These are phyloP conservation scores for Arion vulgaris DNA, from an alignment of 1,140 invertebrate species.

Conservation along the genomic window DNA sequence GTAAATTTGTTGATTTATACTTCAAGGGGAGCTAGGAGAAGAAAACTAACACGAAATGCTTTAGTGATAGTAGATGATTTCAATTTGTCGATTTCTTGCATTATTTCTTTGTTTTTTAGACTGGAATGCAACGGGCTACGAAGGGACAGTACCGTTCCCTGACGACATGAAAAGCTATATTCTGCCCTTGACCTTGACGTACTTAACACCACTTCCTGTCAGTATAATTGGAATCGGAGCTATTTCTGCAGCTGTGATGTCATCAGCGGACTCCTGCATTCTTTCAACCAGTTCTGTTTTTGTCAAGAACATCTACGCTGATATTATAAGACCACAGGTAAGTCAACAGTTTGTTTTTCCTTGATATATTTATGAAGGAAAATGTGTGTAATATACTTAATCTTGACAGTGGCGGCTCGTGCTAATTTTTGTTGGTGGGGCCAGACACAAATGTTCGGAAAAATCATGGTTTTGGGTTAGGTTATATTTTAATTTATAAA, in stretches of 20 bases:
- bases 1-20: too few relatives aligned
- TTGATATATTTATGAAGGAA: slow-evolving; percentile 60
- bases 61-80: too few relatives aligned
- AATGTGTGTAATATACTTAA: too few relatives aligned
- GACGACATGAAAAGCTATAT: slow-evolving; percentile 89
- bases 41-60: too few relatives aligned
- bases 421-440: too few relatives aligned
- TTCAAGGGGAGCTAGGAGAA: too few relatives aligned
- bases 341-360: slow-evolving; percentile 51
- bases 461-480: too few relatives aligned
- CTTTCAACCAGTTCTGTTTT: slow-evolving; percentile 97
- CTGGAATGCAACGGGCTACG: slow-evolving; percentile 92
- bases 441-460: too few relatives aligned
- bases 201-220: slow-evolving; percentile 91
- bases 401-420: too few relatives aligned
- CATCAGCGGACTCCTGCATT: slow-evolving; percentile 96
- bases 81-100: too few relatives aligned
- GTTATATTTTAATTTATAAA: too few relatives aligned
- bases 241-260: slow-evolving; percentile 97
- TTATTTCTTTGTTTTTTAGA: too few relatives aligned
- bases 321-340: slow-evolving; percentile 92
- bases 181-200: slow-evolving; percentile 94
- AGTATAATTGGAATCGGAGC: slow-evolving; percentile 96
- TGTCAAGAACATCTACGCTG: slow-evolving; percentile 95
- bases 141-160: slow-evolving; percentile 79